Percentiles rank a stretch among this genome's conserved stretches.
Conservation (phyloP, 2,113 vertebrate genomes). For the Pygathrix nemaeus region DNA sequence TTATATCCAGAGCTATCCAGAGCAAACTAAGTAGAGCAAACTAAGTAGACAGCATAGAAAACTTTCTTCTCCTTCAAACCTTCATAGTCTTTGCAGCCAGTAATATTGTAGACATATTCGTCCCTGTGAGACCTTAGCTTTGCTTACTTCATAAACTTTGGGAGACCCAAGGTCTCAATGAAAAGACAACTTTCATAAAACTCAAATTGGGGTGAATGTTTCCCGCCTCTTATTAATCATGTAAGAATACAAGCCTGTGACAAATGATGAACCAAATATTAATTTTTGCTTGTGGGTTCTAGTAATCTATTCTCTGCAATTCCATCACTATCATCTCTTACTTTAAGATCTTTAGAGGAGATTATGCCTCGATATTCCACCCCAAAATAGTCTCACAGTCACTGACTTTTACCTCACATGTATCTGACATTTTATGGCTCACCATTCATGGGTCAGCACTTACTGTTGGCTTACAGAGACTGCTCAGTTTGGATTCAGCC, state of each 20-base stretch:
- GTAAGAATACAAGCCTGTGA: neutral
- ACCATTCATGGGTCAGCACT: neutral
- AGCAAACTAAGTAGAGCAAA: neutral
- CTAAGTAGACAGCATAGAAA: neutral
- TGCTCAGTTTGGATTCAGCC: neutral
- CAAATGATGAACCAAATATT: neutral
- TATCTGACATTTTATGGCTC: neutral
- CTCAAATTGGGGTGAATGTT: neutral
- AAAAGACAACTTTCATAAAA: constrained; percentile 6
- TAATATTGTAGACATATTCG: neutral
- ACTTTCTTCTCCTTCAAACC: neutral
- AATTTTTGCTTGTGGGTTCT: neutral
- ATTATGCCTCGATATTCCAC: neutral
- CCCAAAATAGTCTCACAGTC: neutral
- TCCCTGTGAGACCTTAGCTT: neutral
- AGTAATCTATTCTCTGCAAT: neutral
- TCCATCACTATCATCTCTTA: neutral
- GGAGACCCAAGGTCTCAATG: neutral
- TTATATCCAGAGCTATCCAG: neutral
- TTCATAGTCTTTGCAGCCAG: neutral
- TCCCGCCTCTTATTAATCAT: neutral
- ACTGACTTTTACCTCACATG: neutral
- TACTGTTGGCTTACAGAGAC: neutral
- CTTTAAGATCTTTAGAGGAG: neutral
- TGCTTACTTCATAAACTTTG: neutral